Conservation (phyloP, 2,888 invertebrate genomes). For the Melanostoma mellinum region DNA sequence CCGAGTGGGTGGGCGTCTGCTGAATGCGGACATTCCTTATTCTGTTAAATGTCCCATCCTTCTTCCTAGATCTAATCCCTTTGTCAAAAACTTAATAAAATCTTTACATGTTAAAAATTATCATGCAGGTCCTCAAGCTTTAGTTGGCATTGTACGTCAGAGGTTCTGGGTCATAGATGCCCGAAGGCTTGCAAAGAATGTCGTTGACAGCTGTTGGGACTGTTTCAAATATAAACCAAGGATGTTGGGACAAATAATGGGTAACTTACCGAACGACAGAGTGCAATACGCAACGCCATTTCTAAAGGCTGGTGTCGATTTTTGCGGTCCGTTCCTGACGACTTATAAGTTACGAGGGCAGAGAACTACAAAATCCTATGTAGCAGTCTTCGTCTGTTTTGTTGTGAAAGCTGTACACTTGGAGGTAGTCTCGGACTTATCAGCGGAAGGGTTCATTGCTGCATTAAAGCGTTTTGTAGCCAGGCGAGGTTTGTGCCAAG, state of each 20-base stretch:
- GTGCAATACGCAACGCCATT: slow-evolving; percentile 51
- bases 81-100: not conserved
- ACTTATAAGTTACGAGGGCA: slow-evolving; percentile 34
- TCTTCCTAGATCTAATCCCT: slow-evolving; percentile 58
- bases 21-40: slow-evolving; percentile 55
- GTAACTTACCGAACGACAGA: slow-evolving; percentile 20
- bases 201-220: slow-evolving; percentile 14
- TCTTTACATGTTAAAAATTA: slow-evolving; percentile 27
- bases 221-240: slow-evolving; percentile 13
- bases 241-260: slow-evolving; percentile 71
- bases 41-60: slow-evolving; percentile 72
- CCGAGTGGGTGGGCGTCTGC: no score
- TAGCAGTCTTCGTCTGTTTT: slow-evolving; percentile 52
- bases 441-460: slow-evolving; percentile 47
- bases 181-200: not conserved
- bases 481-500: slow-evolving; percentile 30
- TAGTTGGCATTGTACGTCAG: slow-evolving; percentile 26
- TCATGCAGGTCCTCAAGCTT: slow-evolving; percentile 45
- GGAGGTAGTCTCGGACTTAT: slow-evolving; percentile 35
- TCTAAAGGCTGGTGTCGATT: slow-evolving; percentile 57
- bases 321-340: slow-evolving; percentile 57
- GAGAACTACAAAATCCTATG: slow-evolving; percentile 27
- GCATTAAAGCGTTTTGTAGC: slow-evolving; percentile 31
- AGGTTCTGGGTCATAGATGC: slow-evolving; percentile 40
- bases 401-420: slow-evolving; percentile 47